Evolutionary conservation across 1,140 invertebrate genomes (phyloP), one percentile per base, ranked within the genome.

Genomic region (Anastatus disparis): DNA sequence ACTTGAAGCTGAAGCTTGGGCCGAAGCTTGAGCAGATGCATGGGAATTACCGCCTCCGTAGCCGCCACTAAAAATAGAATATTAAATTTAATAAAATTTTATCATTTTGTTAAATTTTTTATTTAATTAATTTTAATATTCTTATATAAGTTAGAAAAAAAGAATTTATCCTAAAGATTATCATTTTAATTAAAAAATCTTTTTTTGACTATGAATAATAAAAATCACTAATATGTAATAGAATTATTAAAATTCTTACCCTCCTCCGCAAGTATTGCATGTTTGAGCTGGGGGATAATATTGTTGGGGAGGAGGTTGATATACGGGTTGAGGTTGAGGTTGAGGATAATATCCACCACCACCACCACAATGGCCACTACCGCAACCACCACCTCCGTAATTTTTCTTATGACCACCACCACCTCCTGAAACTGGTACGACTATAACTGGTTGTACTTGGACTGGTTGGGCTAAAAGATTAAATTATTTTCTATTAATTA

Each of bases 21-120:
- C 78, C 2, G 75, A 76, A 7, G 80, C 74, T 13, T 76, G 74
- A 1, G 80, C 74, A 6, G 65, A 75, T 1, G 73, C 63, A 2
- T 70, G 75, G 1, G 70, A 62, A 26, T 22, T 40, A n/a, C 70
- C 62, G 17, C 63, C 63, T 24, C 48, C 68, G n/a, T 44, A 22
- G 0, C 26, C 13, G 3, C 69, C 56, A 20, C 67, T 29, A 48
- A 15, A 63, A 35, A 63, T 13, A n/a, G n/a, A n/a, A n/a, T n/a
- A n/a, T n/a, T n/a, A n/a, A n/a, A n/a, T n/a, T n/a, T n/a, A n/a
- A n/a, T n/a, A n/a, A n/a, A n/a, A n/a, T n/a, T n/a, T n/a, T n/a
- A n/a, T n/a, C n/a, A n/a, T n/a, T n/a, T n/a, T n/a, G n/a, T n/a
- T n/a, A n/a, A n/a, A n/a, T n/a, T n/a, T n/a, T n/a, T n/a, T n/a